Conservation (phyloP, 2,888 invertebrate genomes). For the Phyllotreta cruciferae region DNA sequence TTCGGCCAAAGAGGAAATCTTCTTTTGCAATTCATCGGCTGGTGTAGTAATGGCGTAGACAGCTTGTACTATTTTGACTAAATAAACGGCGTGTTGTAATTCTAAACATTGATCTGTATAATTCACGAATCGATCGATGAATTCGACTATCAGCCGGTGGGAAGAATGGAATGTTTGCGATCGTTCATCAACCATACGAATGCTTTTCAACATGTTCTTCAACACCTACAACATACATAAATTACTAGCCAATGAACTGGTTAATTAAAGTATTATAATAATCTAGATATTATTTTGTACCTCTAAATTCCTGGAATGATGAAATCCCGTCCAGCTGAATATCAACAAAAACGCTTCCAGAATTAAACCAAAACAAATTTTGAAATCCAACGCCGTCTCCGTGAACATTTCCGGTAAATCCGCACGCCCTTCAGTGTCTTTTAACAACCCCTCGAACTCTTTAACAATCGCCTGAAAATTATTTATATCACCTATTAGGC, state of each 20-base stretch:
- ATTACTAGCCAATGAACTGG: no score
- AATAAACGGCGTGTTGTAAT: slow-evolving; percentile 64
- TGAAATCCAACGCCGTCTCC: slow-evolving; percentile 62
- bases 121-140: slow-evolving; percentile 59
- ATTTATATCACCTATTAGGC: neutral
- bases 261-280: no score
- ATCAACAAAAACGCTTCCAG: slow-evolving; percentile 59
- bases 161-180: slow-evolving; percentile 50
- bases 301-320: slow-evolving; percentile 52
- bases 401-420: slow-evolving; percentile 67
- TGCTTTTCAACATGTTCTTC: slow-evolving; percentile 64
- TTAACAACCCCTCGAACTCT: slow-evolving; percentile 57
- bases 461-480: slow-evolving; percentile 50
- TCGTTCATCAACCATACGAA: slow-evolving; percentile 52
- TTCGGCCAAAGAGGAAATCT: slow-evolving; percentile 63
- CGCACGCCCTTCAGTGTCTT: slow-evolving; percentile 63
- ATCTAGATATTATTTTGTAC: slow-evolving; percentile 19
- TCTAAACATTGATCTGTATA: slow-evolving; percentile 64
- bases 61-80: slow-evolving; percentile 64
- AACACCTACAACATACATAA: slow-evolving; percentile 51
- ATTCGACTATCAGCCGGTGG: slow-evolving; percentile 54
- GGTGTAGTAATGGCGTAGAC: slow-evolving; percentile 60
- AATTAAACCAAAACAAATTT: slow-evolving; percentile 57
- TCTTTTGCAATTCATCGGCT: slow-evolving; percentile 58
- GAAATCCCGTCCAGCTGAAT: slow-evolving; percentile 64